Conservation (phyloP, 2,113 vertebrate species). For the Columba janthina region DNA sequence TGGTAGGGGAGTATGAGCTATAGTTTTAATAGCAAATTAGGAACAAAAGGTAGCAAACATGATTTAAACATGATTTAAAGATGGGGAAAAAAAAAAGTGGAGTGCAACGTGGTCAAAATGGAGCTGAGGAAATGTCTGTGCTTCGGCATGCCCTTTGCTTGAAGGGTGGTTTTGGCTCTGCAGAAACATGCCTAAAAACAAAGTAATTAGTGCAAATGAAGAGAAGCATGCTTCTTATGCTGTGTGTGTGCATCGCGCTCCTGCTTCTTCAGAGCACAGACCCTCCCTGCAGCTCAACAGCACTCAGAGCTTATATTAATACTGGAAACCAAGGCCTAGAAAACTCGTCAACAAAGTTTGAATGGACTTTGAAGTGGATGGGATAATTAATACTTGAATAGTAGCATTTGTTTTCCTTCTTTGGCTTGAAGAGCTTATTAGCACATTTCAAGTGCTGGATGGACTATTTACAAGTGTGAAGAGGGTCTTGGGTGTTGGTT, state of each 20-base stretch:
- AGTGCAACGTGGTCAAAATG: not conserved
- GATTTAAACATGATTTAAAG: not conserved
- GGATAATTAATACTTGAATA: not conserved
- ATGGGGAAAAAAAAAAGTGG: fast-evolving
- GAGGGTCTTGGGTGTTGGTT: not conserved
- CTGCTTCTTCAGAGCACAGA: not conserved
- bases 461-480: not conserved
- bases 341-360: not conserved
- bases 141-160: not conserved
- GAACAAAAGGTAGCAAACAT: not conserved
- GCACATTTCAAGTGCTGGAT: not conserved
- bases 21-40: not conserved
- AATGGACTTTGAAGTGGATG: not conserved
- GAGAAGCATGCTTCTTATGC: not conserved
- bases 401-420: not conserved
- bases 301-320: not conserved
- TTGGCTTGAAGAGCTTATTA: not conserved
- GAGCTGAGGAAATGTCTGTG: not conserved
- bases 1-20: not conserved
- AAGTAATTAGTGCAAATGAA: not conserved
- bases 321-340: not conserved
- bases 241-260: not conserved
- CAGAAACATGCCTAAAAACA: not conserved
- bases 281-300: not conserved
- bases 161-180: not conserved